Evolutionary conservation across 2,113 vertebrate genomes (phyloP).

Genomic region (Hypocryptadius cinnamomeus): DNA sequence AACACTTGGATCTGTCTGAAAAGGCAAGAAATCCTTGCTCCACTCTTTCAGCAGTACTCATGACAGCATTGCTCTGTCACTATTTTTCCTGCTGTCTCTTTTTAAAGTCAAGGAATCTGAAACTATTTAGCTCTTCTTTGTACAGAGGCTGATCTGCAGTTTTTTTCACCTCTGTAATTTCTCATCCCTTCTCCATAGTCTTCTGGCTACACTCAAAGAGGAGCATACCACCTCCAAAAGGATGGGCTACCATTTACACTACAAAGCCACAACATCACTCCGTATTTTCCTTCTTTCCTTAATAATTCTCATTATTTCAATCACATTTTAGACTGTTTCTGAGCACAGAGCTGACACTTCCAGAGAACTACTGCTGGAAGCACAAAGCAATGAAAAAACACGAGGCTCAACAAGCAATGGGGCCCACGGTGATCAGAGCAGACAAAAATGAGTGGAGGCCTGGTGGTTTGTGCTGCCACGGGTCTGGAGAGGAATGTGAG

Average conservation of each 20-base stretch:
- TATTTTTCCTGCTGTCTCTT: not conserved
- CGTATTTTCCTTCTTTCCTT: not conserved
- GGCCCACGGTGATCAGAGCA: not conserved
- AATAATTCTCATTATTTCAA: not conserved
- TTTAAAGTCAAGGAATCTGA: not conserved
- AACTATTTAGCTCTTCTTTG: not conserved
- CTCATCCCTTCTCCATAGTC: not conserved
- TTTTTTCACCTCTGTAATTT: not conserved
- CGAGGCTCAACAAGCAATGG: not conserved
- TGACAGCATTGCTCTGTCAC: not conserved
- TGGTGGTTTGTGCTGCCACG: not conserved
- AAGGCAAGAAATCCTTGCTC: not conserved
- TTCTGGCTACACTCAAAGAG: not conserved
- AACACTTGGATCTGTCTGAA: not conserved
- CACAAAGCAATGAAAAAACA: not conserved
- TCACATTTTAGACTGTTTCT: not conserved
- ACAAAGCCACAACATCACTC: not conserved
- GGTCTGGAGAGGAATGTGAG: not conserved
- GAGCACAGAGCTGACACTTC: not conserved
- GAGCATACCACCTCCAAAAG: not conserved
- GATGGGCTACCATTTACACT: not conserved
- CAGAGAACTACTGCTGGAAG: not conserved
- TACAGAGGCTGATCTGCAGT: not conserved
- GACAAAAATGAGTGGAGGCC: not conserved
- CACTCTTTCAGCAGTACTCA: not conserved